Conservation (phyloP, 2,888 invertebrate genomes). For the Polyommatus icarus region DNA sequence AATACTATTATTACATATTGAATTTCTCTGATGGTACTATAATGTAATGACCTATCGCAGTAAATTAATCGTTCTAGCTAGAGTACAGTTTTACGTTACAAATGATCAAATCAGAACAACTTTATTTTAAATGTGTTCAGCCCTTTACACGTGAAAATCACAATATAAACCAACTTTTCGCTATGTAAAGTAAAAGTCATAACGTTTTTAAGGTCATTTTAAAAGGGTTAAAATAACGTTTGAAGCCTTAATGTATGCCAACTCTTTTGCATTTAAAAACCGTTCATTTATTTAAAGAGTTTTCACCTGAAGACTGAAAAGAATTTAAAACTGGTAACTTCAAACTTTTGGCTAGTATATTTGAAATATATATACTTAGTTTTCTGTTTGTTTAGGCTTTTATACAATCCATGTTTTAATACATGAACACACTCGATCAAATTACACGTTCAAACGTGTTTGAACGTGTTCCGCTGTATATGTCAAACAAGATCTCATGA, state of each 20-base stretch:
- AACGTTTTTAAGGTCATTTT: not conserved
- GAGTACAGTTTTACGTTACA: too few species aligned
- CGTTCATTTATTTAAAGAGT: conserved; percentile 22
- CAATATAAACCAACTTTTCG: not conserved
- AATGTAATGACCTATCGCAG: too few species aligned
- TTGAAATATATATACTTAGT: not conserved
- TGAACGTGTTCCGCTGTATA: too few species aligned
- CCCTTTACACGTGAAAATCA: not conserved
- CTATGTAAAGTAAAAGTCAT: not conserved
- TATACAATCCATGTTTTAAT: too few species aligned
- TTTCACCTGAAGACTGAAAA: not conserved
- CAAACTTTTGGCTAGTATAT: not conserved
- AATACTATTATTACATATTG: too few species aligned
- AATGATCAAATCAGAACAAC: too few species aligned
- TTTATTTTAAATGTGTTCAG: not conserved
- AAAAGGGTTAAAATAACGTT: conserved; percentile 22
- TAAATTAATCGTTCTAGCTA: too few species aligned
- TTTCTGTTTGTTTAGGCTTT: too few species aligned
- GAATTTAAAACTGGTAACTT: conserved; percentile 16
- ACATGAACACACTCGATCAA: too few species aligned
- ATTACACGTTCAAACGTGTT: too few species aligned
- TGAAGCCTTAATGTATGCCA: conserved; percentile 19
- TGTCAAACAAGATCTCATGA: too few species aligned
- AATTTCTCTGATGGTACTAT: too few species aligned
- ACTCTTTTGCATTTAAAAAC: conserved; percentile 22